phyloP scores from a whole-genome alignment of 2,797 vertebrate genomes.

The Enteromius paludinosus region DNA sequence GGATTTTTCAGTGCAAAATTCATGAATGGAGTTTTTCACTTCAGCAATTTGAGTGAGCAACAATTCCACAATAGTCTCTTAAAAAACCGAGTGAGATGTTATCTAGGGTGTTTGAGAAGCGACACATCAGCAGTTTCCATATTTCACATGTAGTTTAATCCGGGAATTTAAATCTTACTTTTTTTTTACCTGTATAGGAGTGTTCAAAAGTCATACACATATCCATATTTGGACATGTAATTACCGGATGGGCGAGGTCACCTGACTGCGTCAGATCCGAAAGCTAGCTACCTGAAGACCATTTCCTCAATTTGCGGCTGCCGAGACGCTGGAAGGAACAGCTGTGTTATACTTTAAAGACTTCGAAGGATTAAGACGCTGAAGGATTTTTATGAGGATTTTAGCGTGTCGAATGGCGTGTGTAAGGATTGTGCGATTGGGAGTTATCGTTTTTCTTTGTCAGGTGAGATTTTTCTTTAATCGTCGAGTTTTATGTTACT shows the following conservation, averaged over 20 bases:
- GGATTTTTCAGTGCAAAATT: not conserved
- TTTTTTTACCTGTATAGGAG: conserved; percentile 48
- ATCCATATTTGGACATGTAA: conserved; percentile 53
- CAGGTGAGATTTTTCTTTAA: conserved; percentile 43
- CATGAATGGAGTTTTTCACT: conserved; percentile 30
- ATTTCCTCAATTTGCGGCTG: conserved; percentile 39
- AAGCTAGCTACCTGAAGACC: conserved; percentile 54
- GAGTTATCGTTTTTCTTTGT: conserved; percentile 32
- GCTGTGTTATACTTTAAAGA: not conserved
- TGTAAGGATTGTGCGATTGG: conserved; percentile 1
- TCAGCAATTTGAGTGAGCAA: not conserved
- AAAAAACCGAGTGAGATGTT: not conserved
- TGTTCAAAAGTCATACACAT: not conserved
- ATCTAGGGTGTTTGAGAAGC: not conserved
- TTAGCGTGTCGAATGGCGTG: conserved; percentile 34
- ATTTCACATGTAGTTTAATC: not conserved
- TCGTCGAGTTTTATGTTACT: not conserved
- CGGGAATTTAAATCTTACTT: no score
- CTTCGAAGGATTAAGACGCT: no score
- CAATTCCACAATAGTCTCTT: not conserved
- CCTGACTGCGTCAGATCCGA: conserved; percentile 55
- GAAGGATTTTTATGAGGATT: not conserved
- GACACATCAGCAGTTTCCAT: not conserved
- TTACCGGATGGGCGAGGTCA: conserved; percentile 61
- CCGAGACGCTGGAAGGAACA: not conserved